Evolutionary conservation across 2,888 invertebrate genomes (phyloP), one percentile per base, ranked within the genome.

Genomic region (Augiades crinisus): DNA sequence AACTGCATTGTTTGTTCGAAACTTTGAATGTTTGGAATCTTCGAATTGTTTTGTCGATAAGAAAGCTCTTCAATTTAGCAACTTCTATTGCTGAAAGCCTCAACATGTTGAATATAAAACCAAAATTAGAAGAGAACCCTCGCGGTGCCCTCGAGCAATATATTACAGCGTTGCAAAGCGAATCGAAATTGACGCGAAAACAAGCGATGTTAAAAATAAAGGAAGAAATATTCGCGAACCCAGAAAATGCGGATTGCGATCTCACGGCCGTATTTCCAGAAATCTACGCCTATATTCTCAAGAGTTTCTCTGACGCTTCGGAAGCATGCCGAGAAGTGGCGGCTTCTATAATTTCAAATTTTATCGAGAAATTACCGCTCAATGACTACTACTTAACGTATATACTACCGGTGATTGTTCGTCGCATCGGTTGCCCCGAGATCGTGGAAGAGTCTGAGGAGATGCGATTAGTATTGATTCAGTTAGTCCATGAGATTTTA

Each of bases 401-500:
- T 59, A 84, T 97, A 10, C 84, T 97, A 24, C 95, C 96, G 1
- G 92, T 94, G 1, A 72, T 98, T 55, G 92, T 93, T 0, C 94
- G 94, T 62, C 92, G 97, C 55, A 91, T 98, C 58, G 96, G 95
- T 0, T 92, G 93, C 49, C 91, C 93, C 30, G 96, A 97, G 74
- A 90, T 94, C 0, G 72, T 92, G 1, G 92, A 92, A 62, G 85
- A 91, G 24, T 88, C 89, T 0, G 98, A 98, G 82, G 98, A 98
- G 90, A 91, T 98, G 34, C 92, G 98, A 17, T 73, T 96, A 7
- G 81, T 92, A 31, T 87, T 95, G 44, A 77, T 97, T 0, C 72
- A 89, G 51, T 89, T 97, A 36, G 75, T 96, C n/a, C 87, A 90
- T 51, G 78, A 87, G 33, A 91, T 98, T 58, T 81, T 97, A 38